phyloP scores from a whole-genome alignment of 2,113 vertebrate species.

The human (Homo sapiens) region GRCh38 chr12:93617001-93617500 shows the following conservation, averaged over 20 bases:
- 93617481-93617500: neutral
- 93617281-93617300: neutral
- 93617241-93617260: neutral
- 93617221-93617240: neutral
- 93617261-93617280: neutral
- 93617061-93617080: neutral
- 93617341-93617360: neutral
- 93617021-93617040: neutral
- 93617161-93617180: neutral
- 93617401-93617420: neutral
- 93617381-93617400: neutral
- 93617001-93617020: neutral
- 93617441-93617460: neutral
- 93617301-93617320: neutral
- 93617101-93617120: neutral
- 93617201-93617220: neutral
- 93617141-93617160: neutral
- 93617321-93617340: neutral
- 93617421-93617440: neutral
- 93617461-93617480: neutral
- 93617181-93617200: constrained; percentile 33
- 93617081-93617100: neutral
- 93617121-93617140: neutral
- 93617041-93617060: neutral
- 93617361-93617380: neutral